phyloP scores from a whole-genome alignment of 2,888 invertebrate genomes.

The Nasonia oneida region DNA sequence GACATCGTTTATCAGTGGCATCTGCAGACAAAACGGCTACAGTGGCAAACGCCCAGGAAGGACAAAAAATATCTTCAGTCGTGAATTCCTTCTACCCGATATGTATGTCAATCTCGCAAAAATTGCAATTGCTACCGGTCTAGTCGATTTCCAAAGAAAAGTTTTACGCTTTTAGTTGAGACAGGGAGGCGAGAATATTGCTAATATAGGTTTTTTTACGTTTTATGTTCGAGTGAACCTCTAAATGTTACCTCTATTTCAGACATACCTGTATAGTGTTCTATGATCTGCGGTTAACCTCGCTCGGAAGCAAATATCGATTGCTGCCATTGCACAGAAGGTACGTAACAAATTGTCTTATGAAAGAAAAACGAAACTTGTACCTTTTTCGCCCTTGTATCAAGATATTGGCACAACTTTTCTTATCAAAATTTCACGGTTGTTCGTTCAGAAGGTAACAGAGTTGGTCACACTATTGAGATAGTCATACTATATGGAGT shows the following conservation, averaged over 20 bases:
- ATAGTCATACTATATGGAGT: too few species aligned
- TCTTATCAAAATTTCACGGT: conserved; percentile 17
- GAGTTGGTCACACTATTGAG: neutral
- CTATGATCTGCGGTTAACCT: conserved; percentile 25
- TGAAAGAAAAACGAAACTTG: neutral
- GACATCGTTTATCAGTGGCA: conserved; percentile 31
- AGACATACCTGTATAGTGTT: neutral
- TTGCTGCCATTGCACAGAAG: conserved; percentile 11
- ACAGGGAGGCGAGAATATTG: neutral
- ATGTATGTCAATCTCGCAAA: conserved; percentile 10
- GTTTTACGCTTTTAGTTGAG: conserved; percentile 7
- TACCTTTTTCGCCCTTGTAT: conserved; percentile 44
- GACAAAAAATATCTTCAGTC: conserved; percentile 16
- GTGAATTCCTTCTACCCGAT: conserved; percentile 17
- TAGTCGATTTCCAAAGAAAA: conserved; percentile 32
- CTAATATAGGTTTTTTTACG: neutral
- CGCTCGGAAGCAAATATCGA: conserved; percentile 8
- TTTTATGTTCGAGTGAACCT: neutral
- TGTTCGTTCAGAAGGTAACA: neutral
- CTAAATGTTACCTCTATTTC: conserved; percentile 15
- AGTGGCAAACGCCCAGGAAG: neutral
- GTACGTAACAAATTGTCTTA: conserved; percentile 19
- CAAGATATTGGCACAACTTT: neutral
- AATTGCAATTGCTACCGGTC: conserved; percentile 18
- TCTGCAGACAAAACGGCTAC: neutral